Base-by-base conservation (phyloP, 64 coral and sea anemone species). In the Astreopora myriophthalma region DNA sequence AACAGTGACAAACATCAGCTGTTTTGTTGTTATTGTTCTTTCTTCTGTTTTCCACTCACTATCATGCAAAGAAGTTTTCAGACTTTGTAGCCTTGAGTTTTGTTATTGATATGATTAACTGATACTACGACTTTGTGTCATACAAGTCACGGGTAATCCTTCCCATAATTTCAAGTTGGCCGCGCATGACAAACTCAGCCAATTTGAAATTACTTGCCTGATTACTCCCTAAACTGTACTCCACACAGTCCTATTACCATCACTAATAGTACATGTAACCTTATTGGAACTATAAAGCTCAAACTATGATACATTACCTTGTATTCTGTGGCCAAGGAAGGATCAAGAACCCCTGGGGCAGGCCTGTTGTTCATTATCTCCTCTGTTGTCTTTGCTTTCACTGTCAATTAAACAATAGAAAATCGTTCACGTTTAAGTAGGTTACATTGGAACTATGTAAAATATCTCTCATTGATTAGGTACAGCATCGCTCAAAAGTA, bases 321-420 rank as follows among this genome's bases (percentile, higher is more conserved):
- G 35, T 73, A 81, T 81, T 81, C 77, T 33, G 14, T 29, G n/a
- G 77, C 48, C 25, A 81, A 57, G 24, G 46, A 52, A 33, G 7
- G 46, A 63, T 52, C 46, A 25, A 81, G 48, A 58, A 81, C 12
- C 3, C 77, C 77, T 10, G 77, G 77, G 1, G 77, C 1, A 81
- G 46, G 77, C 57, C 48, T 52, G 77, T 81, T 63, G 25, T 58
- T 63, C 32, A 55, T 81, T 13, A 81, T 16, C 48, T 81, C 77
- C 77, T 32, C 48, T 81, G 77, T 63, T 52, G 48, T 81, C 77
- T 81, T 81, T 81, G n/a, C 77, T 81, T 81, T 60, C 48, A 81
- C 77, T 81, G 57, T 81, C 3, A 80, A 23, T 36, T 26, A 77
- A 77, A 48, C 39, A 42, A 42, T 42, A 42, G 39, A 0, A 42